Evolutionary conservation across 37 sponge, comb jelly and placozoan species (phyloP), one percentile per base, ranked within the genome.

Genomic region (Corticium candelabrum): DNA sequence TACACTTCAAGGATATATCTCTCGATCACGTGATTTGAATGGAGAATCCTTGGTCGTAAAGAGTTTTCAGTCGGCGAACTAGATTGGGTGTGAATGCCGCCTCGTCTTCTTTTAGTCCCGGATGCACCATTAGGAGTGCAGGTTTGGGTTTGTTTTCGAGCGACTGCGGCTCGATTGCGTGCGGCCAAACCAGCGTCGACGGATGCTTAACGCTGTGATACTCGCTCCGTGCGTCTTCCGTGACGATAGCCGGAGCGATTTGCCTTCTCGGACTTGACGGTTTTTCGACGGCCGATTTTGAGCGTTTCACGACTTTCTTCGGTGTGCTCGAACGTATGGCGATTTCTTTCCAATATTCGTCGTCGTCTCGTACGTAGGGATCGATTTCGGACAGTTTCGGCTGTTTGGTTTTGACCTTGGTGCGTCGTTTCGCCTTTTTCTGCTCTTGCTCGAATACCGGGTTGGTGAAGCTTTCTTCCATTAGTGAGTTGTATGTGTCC

Each of bases 401-500:
- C n/a, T n/a, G n/a, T n/a, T n/a, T n/a, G n/a, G n/a, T n/a, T n/a
- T n/a, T n/a, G n/a, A n/a, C n/a, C n/a, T n/a, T n/a, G n/a, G n/a
- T n/a, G n/a, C n/a, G n/a, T n/a, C 21, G 11, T 21, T 50, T 50
- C 62, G 62, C 21, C 62, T 50, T 50, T 50, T 50, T 50, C 62
- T 50, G 11, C 62, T 50, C 62, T 11, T 50, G 62, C 21, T 50
- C 21, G 15, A 27, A 27, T 21, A 27, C 21, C 62, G 11, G 11
- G 15, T 50, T 50, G 11, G 62, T 50, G 62, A 11, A 21, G 15
- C 15, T 11, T 27, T 21, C 21, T 21, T 50, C 62, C 62, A 50
- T 50, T 27, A 50, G 62, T 27, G 62, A 72, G 15, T 72, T 72
- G 37, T 72, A 72, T 27, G 36, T 72, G 74, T 36, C 74, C 37